phyloP scores from a whole-genome alignment of 1,140 invertebrate species.

The Drosophila dunni region DNA sequence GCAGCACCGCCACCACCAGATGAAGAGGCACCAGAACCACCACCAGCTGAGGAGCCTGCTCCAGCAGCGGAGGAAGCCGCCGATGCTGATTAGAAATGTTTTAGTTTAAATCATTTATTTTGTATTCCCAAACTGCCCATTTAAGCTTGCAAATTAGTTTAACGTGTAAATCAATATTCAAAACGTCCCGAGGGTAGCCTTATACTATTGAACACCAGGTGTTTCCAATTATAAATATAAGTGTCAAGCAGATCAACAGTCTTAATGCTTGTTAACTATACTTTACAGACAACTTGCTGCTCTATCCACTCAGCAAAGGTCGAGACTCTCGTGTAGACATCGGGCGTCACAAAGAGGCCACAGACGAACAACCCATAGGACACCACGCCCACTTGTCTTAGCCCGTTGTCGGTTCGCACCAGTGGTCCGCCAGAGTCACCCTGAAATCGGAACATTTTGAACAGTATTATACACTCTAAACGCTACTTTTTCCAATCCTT shows the following conservation, averaged over 20 bases:
- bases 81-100: constrained; percentile 5
- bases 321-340: constrained; percentile 86
- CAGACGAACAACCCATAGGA: constrained; percentile 88
- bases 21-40: background rate
- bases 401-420: constrained; percentile 50
- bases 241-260: constrained; percentile 1
- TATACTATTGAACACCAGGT: background rate
- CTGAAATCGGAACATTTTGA: constrained; percentile 72
- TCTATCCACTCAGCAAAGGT: constrained; percentile 85
- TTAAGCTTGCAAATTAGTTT: constrained; percentile 47
- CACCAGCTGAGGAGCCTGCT: background rate
- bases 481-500: constrained; percentile 12
- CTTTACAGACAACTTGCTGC: constrained; percentile 6
- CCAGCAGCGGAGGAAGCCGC: constrained; percentile 18
- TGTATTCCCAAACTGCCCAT: constrained; percentile 1
- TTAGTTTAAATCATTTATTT: background rate
- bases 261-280: background rate
- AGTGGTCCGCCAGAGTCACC: constrained; percentile 91
- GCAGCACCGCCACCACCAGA: constrained; percentile 10
- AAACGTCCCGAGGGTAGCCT: background rate
- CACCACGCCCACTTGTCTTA: constrained; percentile 87
- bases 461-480: background rate
- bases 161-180: constrained; percentile 27
- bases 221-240: constrained; percentile 3
- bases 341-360: constrained; percentile 83